A percentile compares a stretch with the other conserved stretches of the same genome.
These are phyloP conservation scores for Columba janthina DNA, from an alignment of 2,113 vertebrate species.

Conservation along the genomic window DNA sequence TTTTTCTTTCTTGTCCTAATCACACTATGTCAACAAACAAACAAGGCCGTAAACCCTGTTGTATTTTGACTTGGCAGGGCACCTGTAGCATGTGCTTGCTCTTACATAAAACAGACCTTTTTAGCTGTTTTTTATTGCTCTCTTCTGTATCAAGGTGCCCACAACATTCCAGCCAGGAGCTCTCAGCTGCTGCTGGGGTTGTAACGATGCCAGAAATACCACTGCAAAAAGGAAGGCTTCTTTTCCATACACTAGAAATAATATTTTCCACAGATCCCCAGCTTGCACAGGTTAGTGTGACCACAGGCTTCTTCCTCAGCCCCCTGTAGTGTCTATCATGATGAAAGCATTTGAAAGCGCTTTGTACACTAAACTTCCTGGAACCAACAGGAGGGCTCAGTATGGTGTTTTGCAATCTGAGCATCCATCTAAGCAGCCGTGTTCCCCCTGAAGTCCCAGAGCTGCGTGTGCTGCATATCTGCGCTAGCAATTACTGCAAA, in stretches of 20 bases:
- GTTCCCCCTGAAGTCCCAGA: neutral
- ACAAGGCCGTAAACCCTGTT: slow-evolving; percentile 35
- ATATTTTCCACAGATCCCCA: slow-evolving; percentile 45
- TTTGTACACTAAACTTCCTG: slow-evolving; percentile 42
- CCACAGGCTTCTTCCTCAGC: slow-evolving; percentile 53
- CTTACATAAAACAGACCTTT: slow-evolving; percentile 54
- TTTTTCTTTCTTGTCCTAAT: slow-evolving; percentile 40
- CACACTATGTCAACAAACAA: slow-evolving; percentile 57
- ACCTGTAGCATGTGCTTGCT: slow-evolving; percentile 25
- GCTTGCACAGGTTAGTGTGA: slow-evolving; percentile 52
- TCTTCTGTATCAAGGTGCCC: slow-evolving; percentile 12
- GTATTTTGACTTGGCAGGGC: slow-evolving; percentile 37
- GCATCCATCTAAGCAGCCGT: slow-evolving; percentile 29
- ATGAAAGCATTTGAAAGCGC: slow-evolving; percentile 2
- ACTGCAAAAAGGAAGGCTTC: slow-evolving; percentile 1
- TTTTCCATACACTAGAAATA: slow-evolving; percentile 17
- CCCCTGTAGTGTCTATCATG: slow-evolving; percentile 8
- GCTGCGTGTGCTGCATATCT: neutral
- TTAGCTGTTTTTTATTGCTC: slow-evolving; percentile 28
- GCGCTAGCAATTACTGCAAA: slow-evolving; percentile 34
- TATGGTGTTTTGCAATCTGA: slow-evolving; percentile 53
- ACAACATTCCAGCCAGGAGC: slow-evolving; percentile 29
- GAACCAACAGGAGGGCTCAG: slow-evolving; percentile 6
- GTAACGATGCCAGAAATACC: slow-evolving; percentile 49
- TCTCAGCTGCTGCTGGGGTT: slow-evolving; percentile 13